Percentiles rank a stretch among this genome's conserved stretches.
phyloP scores from a whole-genome alignment of 2,113 vertebrate genomes.

The Dicerorhinus sumatrensis region DNA sequence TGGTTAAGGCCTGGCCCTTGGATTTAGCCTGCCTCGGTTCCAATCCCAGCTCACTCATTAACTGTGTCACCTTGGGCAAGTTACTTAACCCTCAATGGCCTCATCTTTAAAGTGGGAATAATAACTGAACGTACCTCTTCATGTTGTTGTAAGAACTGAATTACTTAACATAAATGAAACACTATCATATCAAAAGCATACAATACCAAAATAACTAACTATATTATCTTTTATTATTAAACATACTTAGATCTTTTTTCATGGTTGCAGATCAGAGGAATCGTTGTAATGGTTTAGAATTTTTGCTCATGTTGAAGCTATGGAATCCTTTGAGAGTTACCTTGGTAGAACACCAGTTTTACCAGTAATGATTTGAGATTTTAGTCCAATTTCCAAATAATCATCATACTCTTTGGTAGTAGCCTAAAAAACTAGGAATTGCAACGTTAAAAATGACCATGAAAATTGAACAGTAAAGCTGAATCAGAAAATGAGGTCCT shows the following conservation, averaged over 20 bases:
- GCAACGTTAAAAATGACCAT: neutral
- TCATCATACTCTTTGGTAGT: neutral
- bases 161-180: constrained; percentile 11
- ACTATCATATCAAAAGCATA: neutral
- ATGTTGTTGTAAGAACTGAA: neutral
- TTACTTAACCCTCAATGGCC: neutral
- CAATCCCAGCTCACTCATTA: neutral
- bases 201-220: neutral
- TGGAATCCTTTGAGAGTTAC: neutral
- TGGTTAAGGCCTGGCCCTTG: neutral
- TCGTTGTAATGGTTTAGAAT: neutral
- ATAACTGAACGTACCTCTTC: neutral
- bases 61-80: neutral
- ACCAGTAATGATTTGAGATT: neutral
- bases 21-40: neutral
- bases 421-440: neutral
- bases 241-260: neutral
- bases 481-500: neutral
- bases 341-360: neutral
- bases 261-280: neutral
- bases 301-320: neutral
- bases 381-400: neutral
- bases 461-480: neutral
- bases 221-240: neutral
- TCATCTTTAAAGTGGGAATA: constrained; percentile 14